Conservation (phyloP, 2,113 vertebrate genomes). For the Ivindomyrus marchei region DNA sequence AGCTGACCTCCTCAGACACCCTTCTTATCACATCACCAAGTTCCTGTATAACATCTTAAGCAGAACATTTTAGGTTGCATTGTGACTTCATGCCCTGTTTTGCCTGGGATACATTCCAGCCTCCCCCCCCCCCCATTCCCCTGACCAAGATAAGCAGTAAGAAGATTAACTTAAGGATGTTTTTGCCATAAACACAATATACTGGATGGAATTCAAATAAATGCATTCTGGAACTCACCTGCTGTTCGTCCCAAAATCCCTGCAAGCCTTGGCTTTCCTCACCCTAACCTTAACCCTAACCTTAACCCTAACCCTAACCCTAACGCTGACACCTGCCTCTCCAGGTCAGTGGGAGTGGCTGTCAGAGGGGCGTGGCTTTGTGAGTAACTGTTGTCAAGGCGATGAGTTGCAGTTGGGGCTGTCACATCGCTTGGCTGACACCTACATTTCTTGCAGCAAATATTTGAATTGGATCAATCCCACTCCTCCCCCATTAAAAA, state of each 20-base stretch:
- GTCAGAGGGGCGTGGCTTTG: neutral
- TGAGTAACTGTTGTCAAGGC: neutral
- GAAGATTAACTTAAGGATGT: neutral
- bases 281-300: neutral
- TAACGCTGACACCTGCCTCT: neutral
- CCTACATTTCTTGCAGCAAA: neutral
- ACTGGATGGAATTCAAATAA: neutral
- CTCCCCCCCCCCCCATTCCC: neutral
- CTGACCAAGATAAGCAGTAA: neutral
- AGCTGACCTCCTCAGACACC: neutral
- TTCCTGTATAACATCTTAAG: neutral
- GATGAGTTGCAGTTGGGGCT: neutral
- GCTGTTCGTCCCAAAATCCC: neutral
- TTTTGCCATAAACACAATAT: neutral
- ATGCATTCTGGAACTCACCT: neutral
- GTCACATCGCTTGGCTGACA: neutral
- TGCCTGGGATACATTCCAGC: neutral
- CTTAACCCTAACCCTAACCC: neutral
- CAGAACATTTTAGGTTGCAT: neutral
- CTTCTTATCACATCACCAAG: neutral
- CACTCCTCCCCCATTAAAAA: neutral
- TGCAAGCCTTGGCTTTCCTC: neutral
- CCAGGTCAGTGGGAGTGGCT: neutral
- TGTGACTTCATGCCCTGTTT: neutral
- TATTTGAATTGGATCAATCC: neutral